A percentile compares a stretch with the other conserved stretches of the same genome.
Evolutionary conservation across 2,113 vertebrate genomes (phyloP).

Genomic region (Ia io): DNA sequence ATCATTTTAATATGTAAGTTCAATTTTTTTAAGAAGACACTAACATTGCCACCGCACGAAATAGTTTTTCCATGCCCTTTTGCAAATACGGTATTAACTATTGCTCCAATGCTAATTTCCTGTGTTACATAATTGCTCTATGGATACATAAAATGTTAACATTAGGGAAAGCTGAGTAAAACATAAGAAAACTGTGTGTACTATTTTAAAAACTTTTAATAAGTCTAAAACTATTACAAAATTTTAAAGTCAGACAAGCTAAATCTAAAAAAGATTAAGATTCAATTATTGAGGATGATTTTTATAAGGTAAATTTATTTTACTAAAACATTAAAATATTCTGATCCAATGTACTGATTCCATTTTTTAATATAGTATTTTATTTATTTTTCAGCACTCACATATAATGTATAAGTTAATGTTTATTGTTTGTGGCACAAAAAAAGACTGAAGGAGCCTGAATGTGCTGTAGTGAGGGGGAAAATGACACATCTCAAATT

Average conservation of each 20-base stretch:
- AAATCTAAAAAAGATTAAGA: background rate
- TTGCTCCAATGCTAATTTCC: background rate
- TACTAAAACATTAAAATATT: background rate
- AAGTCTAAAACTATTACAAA: background rate
- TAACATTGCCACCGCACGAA: background rate
- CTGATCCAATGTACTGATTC: background rate
- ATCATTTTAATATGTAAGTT: background rate
- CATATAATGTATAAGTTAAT: background rate
- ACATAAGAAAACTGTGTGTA: background rate
- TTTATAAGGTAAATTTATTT: conserved; percentile 11
- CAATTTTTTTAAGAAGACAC: background rate
- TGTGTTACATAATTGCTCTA: background rate
- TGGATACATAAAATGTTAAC: background rate
- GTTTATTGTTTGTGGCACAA: background rate
- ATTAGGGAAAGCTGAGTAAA: background rate
- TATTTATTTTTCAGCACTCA: background rate
- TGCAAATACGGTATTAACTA: background rate
- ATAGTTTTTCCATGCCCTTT: background rate
- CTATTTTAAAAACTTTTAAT: background rate
- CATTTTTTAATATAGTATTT: background rate
- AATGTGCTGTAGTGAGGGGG: background rate
- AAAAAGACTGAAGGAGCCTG: background rate
- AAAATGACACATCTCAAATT: background rate
- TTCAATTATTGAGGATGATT: background rate
- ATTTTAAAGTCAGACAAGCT: background rate